phyloP scores from a whole-genome alignment of 2,113 vertebrate genomes.

The Mesocricetus auratus region DNA sequence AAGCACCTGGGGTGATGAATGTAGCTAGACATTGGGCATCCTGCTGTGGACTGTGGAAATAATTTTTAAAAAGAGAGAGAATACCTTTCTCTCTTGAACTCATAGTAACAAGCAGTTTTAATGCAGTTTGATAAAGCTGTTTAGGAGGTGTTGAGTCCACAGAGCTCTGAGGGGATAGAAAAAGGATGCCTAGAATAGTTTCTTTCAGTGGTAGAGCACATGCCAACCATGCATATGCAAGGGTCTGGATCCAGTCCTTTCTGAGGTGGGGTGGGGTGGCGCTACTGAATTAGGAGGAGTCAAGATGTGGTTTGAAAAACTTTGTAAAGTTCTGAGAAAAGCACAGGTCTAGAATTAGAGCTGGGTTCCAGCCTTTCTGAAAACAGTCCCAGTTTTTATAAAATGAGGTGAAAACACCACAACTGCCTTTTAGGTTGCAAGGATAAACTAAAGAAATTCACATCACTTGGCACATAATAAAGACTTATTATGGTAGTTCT shows the following conservation, averaged over 20 bases:
- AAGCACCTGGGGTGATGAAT: not conserved
- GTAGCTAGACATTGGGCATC: not conserved
- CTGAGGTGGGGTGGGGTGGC: too few species aligned
- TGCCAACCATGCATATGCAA: not conserved
- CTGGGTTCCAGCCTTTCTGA: not conserved
- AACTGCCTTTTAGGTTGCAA: not conserved
- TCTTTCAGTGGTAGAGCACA: not conserved
- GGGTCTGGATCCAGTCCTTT: not conserved
- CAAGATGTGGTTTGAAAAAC: not conserved
- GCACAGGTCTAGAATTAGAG: not conserved
- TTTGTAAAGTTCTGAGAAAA: not conserved
- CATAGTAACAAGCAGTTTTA: not conserved
- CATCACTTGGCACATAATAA: not conserved
- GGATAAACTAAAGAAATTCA: conserved; percentile 17
- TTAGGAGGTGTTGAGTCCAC: not conserved
- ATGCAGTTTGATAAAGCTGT: not conserved
- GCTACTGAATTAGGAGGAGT: not conserved
- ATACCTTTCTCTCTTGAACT: not conserved
- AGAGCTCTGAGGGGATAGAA: not conserved
- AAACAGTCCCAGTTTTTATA: not conserved
- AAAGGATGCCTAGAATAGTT: not conserved
- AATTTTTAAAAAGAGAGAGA: not conserved
- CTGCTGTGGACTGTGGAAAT: not conserved
- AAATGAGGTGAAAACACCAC: not conserved
- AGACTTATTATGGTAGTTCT: not conserved